Conservation (phyloP, 2,113 vertebrate species). For the Aleadryas rufinucha region DNA sequence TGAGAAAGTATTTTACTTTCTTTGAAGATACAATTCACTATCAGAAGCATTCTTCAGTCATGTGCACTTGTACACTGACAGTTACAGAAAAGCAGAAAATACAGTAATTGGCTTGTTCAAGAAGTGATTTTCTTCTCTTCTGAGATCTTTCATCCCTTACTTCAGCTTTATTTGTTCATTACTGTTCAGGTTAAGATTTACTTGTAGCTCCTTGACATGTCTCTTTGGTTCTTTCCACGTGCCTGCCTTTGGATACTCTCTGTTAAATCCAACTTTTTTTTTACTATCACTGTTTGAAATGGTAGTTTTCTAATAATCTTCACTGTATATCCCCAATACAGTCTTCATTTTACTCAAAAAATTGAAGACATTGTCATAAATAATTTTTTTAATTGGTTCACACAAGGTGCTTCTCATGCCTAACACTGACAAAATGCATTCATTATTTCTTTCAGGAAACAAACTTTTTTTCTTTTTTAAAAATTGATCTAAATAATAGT, state of each 20-base stretch:
- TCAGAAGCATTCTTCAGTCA: neutral
- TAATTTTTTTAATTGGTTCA: neutral
- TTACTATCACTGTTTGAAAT: neutral
- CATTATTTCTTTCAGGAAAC: neutral
- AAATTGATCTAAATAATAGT: neutral
- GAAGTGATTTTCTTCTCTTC: neutral
- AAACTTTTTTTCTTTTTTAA: neutral
- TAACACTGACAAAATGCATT: neutral
- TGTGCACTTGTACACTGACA: neutral
- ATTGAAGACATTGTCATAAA: neutral
- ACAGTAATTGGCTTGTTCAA: neutral
- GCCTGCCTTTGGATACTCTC: neutral
- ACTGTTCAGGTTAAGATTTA: neutral
- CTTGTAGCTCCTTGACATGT: neutral
- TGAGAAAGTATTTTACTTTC: neutral
- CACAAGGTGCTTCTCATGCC: accelerated
- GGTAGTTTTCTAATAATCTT: neutral
- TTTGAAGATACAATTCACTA: neutral
- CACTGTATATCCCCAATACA: neutral
- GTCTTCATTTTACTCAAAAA: neutral
- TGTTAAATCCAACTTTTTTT: neutral
- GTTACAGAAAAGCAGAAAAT: neutral
- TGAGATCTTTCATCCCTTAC: neutral
- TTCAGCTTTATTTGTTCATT: neutral
- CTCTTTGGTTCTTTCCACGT: neutral